These are phyloP conservation scores for Gadopsis marmoratus DNA, from an alignment of 2,797 vertebrate species.

Conservation along the genomic window DNA sequence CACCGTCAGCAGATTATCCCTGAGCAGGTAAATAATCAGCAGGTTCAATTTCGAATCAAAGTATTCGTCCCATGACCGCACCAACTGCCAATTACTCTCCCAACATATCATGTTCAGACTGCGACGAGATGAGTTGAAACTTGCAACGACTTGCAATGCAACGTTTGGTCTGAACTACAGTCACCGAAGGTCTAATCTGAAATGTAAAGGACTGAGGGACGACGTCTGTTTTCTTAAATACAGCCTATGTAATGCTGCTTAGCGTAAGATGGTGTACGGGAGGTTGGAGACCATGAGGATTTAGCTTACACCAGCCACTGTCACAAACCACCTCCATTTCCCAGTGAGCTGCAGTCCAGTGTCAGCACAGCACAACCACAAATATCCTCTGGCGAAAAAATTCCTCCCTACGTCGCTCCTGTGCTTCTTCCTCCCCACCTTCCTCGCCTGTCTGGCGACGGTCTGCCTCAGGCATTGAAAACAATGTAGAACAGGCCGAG, in stretches of 20 bases:
- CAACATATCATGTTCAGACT: neutral
- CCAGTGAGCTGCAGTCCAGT: conserved; percentile 14
- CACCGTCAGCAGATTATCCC: conserved; percentile 92
- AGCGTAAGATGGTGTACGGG: neutral
- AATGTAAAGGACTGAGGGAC: conserved; percentile 1
- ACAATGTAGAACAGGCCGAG: conserved; percentile 27
- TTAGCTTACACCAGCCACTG: conserved; percentile 6
- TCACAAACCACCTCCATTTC: conserved; percentile 4
- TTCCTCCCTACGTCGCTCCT: neutral
- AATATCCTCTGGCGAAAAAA: conserved; percentile 42
- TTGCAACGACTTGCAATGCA: no score
- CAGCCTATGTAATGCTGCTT: neutral
- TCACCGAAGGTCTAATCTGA: neutral
- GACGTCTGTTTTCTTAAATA: neutral
- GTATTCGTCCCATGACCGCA: neutral
- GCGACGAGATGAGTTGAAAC: no score
- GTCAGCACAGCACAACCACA: conserved; percentile 29
- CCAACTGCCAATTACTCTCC: no score
- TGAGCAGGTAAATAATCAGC: conserved; percentile 63
- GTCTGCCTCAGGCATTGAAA: conserved; percentile 41
- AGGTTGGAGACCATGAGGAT: neutral
- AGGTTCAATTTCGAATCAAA: neutral
- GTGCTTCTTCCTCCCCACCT: conserved; percentile 1
- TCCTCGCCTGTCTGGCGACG: conserved; percentile 14
- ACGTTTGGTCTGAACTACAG: no score